Evolutionary conservation across 2,888 invertebrate genomes (phyloP), one percentile per base, ranked within the genome.

Genomic region (Heliconius sara): DNA sequence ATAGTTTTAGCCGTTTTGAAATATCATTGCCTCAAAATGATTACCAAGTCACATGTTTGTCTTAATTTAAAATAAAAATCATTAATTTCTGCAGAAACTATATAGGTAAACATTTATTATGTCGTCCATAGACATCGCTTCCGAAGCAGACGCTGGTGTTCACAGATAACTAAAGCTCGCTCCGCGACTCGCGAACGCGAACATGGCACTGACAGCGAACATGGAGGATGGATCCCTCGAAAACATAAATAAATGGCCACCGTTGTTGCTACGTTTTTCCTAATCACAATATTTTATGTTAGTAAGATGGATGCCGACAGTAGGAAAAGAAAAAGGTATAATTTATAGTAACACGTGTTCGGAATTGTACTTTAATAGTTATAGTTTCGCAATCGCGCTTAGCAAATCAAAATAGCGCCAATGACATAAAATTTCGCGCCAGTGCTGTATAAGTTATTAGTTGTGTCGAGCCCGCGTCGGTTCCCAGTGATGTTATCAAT

Each of bases 211-310:
- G 92, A 92, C 90, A 91, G 88, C 91, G 88, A 91, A 88, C 88
- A 86, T 81, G 70, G 76, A 76, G 87, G 92, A 91, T 91, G 90
- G 93, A 90, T 92, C 91, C 88, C 85, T 85, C 85, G 81, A 93
- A 95, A 95, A 93, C 92, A 88, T 92, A 93, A 95, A 94, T 95
- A 95, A 95, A 95, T 95, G 95, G 95, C 91, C 94, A 95, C 94
- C 93, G 91, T 94, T 92, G 87, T 89, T 90, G 87, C 93, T 94
- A 94, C 93, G 93, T 92, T 92, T 89, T 91, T 93, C 90, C 89
- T 93, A 90, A 88, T 91, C 90, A 85, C 85, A 88, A 87, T 85
- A 90, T 88, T 91, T 87, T 88, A 89, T 92, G 90, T 91, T 91
- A 91, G 86, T 93, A 93, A 93, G 92, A 95, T 95, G 95, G 95